Evolutionary conservation across 2,113 vertebrate species (phyloP).

Genomic region (Melanerpes aurifrons): DNA sequence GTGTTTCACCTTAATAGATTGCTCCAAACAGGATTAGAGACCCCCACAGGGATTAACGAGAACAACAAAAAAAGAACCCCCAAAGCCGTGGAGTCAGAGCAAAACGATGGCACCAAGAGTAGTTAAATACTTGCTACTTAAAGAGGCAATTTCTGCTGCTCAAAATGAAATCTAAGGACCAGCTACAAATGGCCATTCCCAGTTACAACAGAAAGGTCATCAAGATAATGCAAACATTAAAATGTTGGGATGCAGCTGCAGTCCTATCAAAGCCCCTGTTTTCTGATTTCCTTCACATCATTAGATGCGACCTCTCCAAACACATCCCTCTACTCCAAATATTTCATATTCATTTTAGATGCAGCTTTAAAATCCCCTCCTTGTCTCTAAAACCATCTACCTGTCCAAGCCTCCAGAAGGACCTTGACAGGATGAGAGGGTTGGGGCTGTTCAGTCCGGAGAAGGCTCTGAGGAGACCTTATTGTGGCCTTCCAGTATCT

Average conservation of each 20-base stretch:
- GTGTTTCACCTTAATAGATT: neutral
- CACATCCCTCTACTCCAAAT: neutral
- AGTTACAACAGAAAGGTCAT: neutral
- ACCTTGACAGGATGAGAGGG: no score
- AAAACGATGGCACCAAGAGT: neutral
- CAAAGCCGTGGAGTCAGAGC: neutral
- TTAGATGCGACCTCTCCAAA: neutral
- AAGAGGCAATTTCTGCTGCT: neutral
- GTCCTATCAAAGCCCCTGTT: neutral
- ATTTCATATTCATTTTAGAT: neutral
- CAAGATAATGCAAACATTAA: neutral
- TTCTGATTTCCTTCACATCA: neutral
- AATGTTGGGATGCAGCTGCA: neutral
- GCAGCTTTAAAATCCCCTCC: neutral
- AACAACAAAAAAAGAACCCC: neutral
- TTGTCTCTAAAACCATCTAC: neutral
- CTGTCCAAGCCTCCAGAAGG: no score
- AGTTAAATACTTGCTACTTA: neutral
- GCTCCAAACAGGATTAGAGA: constrained; percentile 42
- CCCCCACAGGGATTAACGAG: neutral
- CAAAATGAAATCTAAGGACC: neutral
- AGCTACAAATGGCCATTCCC: neutral
- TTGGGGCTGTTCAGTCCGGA: no score
- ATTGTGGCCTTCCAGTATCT: no score
- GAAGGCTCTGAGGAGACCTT: no score